phyloP scores from a whole-genome alignment of 2,797 vertebrate genomes.

The Micromesistius poutassou region DNA sequence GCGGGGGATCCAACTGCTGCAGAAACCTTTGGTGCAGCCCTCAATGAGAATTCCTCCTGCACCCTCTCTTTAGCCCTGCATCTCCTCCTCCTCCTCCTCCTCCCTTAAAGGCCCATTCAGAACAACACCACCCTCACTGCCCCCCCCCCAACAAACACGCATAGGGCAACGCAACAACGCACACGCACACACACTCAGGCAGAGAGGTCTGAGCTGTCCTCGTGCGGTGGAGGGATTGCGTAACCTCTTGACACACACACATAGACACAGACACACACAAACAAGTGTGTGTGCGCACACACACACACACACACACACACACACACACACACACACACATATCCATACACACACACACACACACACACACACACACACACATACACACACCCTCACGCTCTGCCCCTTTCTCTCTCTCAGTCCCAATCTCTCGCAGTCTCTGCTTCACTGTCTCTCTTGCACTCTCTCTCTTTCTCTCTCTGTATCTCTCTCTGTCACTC shows the following conservation, averaged over 20 bases:
- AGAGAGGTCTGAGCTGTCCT: conserved; percentile 71
- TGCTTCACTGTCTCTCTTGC: neutral
- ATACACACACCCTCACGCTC: neutral
- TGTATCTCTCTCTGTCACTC: neutral
- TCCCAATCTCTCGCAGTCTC: neutral
- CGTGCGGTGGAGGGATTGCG: conserved; percentile 65
- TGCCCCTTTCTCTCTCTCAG: neutral
- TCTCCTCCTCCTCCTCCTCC: conserved; percentile 38
- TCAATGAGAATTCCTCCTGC: conserved; percentile 55
- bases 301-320: conserved; percentile 39
- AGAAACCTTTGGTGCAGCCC: conserved; percentile 52
- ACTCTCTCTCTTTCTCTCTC: neutral
- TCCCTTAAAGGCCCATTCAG: conserved; percentile 59
- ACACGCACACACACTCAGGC: conserved; percentile 29
- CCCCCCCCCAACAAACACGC: neutral
- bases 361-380: conserved; percentile 43
- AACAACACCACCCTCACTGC: conserved; percentile 17
- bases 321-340: conserved; percentile 44
- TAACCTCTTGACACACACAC: conserved; percentile 71
- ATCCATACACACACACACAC: conserved; percentile 51
- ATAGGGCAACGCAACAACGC: neutral
- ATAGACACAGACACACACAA: conserved; percentile 15
- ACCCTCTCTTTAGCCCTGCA: conserved; percentile 31
- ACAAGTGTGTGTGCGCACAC: conserved; percentile 39
- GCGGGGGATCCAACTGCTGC: conserved; percentile 49